A percentile compares a stretch with the other conserved stretches of the same genome.
phyloP scores from a whole-genome alignment of 1,140 invertebrate genomes.

The Pseudomyrmex pallidus region DNA sequence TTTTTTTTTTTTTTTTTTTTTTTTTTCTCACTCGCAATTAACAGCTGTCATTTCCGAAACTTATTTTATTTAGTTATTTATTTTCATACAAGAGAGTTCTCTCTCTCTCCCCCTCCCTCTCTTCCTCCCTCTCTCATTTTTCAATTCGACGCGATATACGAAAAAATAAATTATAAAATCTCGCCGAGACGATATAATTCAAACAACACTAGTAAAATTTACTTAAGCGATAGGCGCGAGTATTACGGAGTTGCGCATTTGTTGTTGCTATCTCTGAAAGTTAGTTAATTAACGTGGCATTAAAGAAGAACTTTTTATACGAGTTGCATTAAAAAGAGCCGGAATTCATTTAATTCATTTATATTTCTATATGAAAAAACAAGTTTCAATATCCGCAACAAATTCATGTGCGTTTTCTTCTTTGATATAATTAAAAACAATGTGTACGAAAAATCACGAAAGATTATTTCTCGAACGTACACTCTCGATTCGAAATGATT shows the following conservation, averaged over 20 bases:
- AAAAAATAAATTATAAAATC: background rate
- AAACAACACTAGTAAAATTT: background rate
- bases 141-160: too few relatives aligned
- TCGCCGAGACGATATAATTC: background rate
- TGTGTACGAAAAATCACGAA: background rate
- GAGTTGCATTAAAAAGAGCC: background rate
- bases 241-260: background rate
- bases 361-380: background rate
- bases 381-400: background rate
- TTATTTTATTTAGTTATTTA: background rate
- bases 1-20: background rate
- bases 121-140: too few relatives aligned
- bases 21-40: background rate
- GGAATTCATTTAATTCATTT: constrained; percentile 1
- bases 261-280: background rate
- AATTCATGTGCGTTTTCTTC: background rate
- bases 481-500: constrained; percentile 3
- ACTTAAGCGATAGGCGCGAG: constrained; percentile 4
- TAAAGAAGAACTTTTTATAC: constrained; percentile 1
- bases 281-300: constrained; percentile 27
- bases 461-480: background rate
- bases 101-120: too few relatives aligned
- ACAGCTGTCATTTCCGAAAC: background rate
- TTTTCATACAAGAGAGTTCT: too few relatives aligned
- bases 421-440: too few relatives aligned